A percentile compares a stretch with the other conserved stretches of the same genome.
Evolutionary conservation across 1,140 invertebrate species (phyloP).

Genomic region (Drosophila murphyi): DNA sequence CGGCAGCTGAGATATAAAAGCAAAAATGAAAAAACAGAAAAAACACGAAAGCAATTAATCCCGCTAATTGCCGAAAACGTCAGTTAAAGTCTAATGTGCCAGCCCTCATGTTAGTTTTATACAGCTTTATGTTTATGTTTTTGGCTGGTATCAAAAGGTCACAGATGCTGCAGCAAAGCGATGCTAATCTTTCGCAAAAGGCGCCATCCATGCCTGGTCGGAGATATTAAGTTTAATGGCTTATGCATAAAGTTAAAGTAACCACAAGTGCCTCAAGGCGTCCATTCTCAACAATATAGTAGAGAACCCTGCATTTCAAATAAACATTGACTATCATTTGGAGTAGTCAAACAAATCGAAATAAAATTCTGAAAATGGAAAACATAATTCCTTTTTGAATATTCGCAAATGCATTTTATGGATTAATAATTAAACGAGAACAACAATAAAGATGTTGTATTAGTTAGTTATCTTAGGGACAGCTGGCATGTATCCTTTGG

Average conservation of each 20-base stretch:
- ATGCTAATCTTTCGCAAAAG: slow-evolving; percentile 21
- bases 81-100: slow-evolving; percentile 47
- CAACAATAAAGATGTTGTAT: no score
- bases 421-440: no score
- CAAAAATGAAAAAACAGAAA: neutral
- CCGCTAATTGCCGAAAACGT: slow-evolving; percentile 62
- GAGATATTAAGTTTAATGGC: slow-evolving; percentile 4
- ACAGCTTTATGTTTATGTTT: slow-evolving; percentile 6
- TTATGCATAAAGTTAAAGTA: neutral
- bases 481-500: no score
- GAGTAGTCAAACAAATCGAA: no score
- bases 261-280: neutral
- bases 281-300: neutral
- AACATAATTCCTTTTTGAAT: no score
- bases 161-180: slow-evolving; percentile 18
- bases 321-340: no score
- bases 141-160: slow-evolving; percentile 32
- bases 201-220: slow-evolving; percentile 12
- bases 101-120: slow-evolving; percentile 34
- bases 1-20: neutral
- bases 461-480: no score
- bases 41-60: slow-evolving; percentile 70
- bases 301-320: no score
- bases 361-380: no score
- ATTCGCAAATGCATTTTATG: no score